Base-by-base conservation (phyloP, 2,888 invertebrate genomes). In the Hofmannophila pseudospretella region DNA sequence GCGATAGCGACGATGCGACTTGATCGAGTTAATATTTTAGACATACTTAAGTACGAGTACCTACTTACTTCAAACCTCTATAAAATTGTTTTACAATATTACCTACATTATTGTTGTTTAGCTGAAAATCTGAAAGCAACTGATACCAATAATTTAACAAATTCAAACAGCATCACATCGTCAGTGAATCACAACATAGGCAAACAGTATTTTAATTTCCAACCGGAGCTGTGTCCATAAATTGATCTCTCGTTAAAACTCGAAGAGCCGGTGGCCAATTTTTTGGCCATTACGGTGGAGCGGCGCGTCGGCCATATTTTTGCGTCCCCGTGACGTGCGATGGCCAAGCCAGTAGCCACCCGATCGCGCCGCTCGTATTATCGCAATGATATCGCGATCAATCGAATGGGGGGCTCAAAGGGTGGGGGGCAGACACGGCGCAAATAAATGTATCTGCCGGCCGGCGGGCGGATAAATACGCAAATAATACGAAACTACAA, bases 401-500 rank as follows among this genome's bases (percentile, higher is more conserved):
- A 86, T 86, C 82, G 85, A 81, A 80, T 64, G 58, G 58, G 66
- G 61, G 56, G 49, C 44, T 4, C 23, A 19, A 35, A 36, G 42
- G 34, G 39, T 47, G 52, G 44, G 49, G 59, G 58, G 55, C 50
- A 44, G 62, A 51, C 45, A 53, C 51, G 65, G 73, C 65, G 72
- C 81, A 81, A 81, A 82, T 82, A 82, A 84, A 85, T 85, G 80
- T 86, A 84, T 84, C 80, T 67, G 79, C 77, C 72, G 79, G 75
- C 72, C 77, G 81, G 81, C 79, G 75, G 78, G 77, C 73, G 84
- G 79, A 84, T 85, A 85, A 84, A 86, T 86, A 85, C 82, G 81
- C 81, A 82, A 84, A 85, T 85, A 84, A 85, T 86, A 86, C 84
- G 86, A 85, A 86, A 86, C 86, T 86, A 85, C 86, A 86, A 86